phyloP scores from a whole-genome alignment of 2,888 invertebrate species.

The Nephrotoma appendiculata region DNA sequence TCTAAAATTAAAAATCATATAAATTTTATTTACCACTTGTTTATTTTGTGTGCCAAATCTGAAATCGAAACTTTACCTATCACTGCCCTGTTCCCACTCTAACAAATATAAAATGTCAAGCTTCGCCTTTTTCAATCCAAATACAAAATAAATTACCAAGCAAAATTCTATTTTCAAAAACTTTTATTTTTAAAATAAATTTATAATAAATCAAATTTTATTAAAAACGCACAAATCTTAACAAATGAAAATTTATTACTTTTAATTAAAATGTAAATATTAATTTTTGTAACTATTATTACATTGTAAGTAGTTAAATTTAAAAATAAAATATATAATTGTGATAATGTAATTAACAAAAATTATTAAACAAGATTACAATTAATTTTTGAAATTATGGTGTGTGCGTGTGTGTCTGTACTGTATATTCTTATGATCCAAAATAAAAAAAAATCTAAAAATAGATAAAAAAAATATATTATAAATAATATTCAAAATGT shows the following conservation, averaged over 20 bases:
- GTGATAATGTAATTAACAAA: neutral
- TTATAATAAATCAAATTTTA: neutral
- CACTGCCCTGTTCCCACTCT: neutral
- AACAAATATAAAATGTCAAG: neutral
- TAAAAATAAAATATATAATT: neutral
- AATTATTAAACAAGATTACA: neutral
- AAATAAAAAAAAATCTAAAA: neutral
- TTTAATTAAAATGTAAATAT: neutral
- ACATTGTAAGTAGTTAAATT: neutral
- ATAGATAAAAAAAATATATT: too few species aligned
- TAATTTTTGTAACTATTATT: neutral
- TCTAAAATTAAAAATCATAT: too few species aligned
- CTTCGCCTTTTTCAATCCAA: neutral
- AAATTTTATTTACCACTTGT: too few species aligned
- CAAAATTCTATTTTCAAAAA: neutral
- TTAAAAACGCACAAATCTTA: neutral
- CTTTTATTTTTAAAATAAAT: neutral
- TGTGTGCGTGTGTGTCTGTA: neutral
- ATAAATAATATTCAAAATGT: neutral
- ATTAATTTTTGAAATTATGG: neutral
- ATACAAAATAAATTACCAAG: neutral
- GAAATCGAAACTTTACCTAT: neutral
- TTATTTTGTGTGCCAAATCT: neutral
- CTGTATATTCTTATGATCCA: neutral
- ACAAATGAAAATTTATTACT: neutral